Percentiles rank a stretch among this genome's conserved stretches.
Evolutionary conservation across 2,113 vertebrate species (phyloP).

Genomic region (Xyliphius kryptos): DNA sequence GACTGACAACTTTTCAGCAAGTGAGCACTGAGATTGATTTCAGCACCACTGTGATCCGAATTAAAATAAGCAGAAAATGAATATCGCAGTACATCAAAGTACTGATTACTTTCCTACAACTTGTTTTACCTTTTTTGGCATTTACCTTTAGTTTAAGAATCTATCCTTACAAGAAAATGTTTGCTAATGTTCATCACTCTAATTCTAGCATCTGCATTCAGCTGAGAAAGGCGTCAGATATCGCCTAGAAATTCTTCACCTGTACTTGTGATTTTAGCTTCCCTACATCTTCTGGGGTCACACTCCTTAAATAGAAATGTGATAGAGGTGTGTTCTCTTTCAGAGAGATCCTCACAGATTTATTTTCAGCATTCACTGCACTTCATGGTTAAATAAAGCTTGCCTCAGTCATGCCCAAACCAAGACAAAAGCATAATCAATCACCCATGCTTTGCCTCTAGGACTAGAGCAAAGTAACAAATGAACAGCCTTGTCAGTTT

Average conservation of each 20-base stretch:
- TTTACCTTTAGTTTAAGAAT: no score
- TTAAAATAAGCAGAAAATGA: no score
- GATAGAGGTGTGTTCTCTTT: conserved; percentile 32
- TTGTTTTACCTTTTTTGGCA: no score
- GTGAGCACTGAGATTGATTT: no score
- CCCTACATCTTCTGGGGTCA: conserved; percentile 20
- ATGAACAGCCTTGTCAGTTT: conserved; percentile 11
- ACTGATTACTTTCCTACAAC: no score
- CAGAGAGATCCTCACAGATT: conserved; percentile 33
- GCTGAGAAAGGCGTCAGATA: conserved; percentile 39
- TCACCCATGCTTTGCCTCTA: neutral
- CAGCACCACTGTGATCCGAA: no score
- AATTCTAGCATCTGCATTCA: conserved; percentile 27
- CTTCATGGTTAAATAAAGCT: neutral
- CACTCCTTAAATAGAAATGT: conserved; percentile 31
- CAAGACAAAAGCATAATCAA: neutral
- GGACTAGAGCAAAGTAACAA: neutral
- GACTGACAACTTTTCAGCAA: no score
- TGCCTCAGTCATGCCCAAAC: conserved; percentile 8
- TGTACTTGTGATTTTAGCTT: conserved; percentile 26
- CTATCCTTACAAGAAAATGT: no score
- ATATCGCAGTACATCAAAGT: no score
- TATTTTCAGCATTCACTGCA: conserved; percentile 25
- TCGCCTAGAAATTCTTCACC: conserved; percentile 9
- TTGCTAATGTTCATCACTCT: no score